These are phyloP conservation scores for Chaenocephalus aceratus DNA, from an alignment of 2,113 vertebrate species.

Conservation along the genomic window DNA sequence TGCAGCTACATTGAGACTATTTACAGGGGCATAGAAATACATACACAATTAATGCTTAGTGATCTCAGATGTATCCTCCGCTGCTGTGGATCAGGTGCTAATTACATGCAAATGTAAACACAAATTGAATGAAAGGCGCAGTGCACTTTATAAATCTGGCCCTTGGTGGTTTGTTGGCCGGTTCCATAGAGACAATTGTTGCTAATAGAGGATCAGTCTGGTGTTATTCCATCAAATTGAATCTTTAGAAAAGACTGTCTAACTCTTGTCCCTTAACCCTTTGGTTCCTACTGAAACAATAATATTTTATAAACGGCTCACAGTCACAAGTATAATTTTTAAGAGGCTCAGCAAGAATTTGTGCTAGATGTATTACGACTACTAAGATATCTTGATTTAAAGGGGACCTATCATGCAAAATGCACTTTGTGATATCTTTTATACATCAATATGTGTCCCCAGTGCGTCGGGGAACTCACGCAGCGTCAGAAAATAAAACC, in stretches of 20 bases:
- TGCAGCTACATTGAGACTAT: too few relatives aligned
- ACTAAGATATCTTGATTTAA: too few relatives aligned
- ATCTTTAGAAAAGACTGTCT: background rate
- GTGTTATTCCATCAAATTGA: background rate
- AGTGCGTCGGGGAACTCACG: too few relatives aligned
- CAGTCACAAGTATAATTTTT: background rate
- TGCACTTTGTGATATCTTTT: too few relatives aligned
- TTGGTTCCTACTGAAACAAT: background rate
- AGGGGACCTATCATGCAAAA: too few relatives aligned
- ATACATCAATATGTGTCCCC: too few relatives aligned
- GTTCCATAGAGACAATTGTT: background rate
- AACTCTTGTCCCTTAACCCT: background rate
- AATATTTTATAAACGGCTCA: background rate
- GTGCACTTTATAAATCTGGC: constrained; percentile 4
- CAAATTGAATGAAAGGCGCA: background rate
- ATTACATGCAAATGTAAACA: constrained; percentile 13
- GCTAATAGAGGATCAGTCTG: too few relatives aligned
- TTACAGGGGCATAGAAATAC: too few relatives aligned
- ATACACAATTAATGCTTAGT: background rate
- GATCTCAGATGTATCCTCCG: background rate
- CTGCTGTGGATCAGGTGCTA: constrained; percentile 10
- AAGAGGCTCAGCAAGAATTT: too few relatives aligned
- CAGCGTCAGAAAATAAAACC: too few relatives aligned
- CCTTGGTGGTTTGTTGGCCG: background rate
- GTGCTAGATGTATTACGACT: too few relatives aligned